Evolutionary conservation across 2,113 vertebrate genomes (phyloP).

Genomic region (Dryoscopus gambensis): DNA sequence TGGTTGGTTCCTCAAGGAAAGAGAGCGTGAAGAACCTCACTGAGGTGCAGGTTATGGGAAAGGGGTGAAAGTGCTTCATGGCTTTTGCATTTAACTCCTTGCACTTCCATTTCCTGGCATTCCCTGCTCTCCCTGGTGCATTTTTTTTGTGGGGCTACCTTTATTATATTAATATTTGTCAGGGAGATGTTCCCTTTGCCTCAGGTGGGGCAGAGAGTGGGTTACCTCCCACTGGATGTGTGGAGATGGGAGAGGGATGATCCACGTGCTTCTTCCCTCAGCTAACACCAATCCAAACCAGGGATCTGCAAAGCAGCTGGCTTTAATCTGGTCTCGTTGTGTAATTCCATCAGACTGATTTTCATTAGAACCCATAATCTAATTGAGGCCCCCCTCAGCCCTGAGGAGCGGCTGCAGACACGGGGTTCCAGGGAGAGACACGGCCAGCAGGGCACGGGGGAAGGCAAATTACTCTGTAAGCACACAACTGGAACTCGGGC

Average conservation of each 20-base stretch:
- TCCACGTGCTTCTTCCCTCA: neutral
- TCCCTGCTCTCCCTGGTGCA: neutral
- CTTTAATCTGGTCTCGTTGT: neutral
- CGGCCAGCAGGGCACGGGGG: neutral
- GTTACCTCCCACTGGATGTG: neutral
- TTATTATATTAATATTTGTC: neutral
- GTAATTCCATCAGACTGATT: constrained; percentile 48
- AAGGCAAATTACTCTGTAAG: constrained; percentile 7
- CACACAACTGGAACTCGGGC: neutral
- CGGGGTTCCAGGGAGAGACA: neutral
- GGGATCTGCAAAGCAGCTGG: neutral
- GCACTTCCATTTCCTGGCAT: neutral
- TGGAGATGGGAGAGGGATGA: neutral
- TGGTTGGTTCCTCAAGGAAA: neutral
- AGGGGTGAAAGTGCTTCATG: neutral
- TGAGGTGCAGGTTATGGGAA: neutral
- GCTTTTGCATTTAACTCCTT: neutral
- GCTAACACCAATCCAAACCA: neutral
- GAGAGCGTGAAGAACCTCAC: neutral
- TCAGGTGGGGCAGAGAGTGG: neutral
- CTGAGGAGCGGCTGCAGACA: constrained; percentile 3
- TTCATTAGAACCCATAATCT: constrained; percentile 13
- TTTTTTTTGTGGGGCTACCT: neutral
- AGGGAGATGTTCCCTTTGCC: neutral
- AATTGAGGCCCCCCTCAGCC: neutral